Base-by-base conservation (phyloP, 2,113 vertebrate species). In the Oryzias javanicus region DNA sequence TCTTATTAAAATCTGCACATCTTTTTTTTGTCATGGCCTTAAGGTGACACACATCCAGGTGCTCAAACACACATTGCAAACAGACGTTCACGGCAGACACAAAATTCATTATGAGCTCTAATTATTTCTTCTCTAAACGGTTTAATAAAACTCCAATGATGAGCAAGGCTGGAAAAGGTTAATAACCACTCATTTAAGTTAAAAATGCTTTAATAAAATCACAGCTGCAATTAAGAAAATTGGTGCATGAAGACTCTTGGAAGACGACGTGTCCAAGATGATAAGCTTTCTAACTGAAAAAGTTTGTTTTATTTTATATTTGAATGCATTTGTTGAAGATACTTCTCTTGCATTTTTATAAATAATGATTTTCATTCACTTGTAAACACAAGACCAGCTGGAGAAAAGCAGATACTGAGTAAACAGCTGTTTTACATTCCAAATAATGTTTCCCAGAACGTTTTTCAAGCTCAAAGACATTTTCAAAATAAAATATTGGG, bases 111-210 rank as follows among this genome's bases (percentile, higher is more conserved):
- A 44, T 16, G 49, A 48, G 55, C 64, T 47, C 65, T 85, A 52
- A 78, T 81, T 86, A 78, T 16, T 35, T 35, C 64, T 60, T 52
- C 65, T 60, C 59, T 71, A 78, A 82, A 86, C 66, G 71, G 49
- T 62, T 71, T 62, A 84, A 83, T 76, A 71, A 79, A 71, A 67
- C 29, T 68, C 57, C 64, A 65, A 81, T 80, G 73, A 79, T 45
- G 63, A 81, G 73, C 14, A 22, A 45, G 76, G 68, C 70, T 78
- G 68, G 64, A 79, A 85, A 88, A 89, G 83, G 81, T 86, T 85
- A 86, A 87, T 83, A 78, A 85, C 66, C 74, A 80, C 19, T 60
- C 75, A 72, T 80, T 77, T 81, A 87, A 78, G 80, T 87, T 87
- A 83, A 85, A 86, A 74, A 70, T 0, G 4, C 67, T 40, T 53